Conservation (phyloP, 2,797 vertebrate species). For the Peromyscus melanophrys region DNA sequence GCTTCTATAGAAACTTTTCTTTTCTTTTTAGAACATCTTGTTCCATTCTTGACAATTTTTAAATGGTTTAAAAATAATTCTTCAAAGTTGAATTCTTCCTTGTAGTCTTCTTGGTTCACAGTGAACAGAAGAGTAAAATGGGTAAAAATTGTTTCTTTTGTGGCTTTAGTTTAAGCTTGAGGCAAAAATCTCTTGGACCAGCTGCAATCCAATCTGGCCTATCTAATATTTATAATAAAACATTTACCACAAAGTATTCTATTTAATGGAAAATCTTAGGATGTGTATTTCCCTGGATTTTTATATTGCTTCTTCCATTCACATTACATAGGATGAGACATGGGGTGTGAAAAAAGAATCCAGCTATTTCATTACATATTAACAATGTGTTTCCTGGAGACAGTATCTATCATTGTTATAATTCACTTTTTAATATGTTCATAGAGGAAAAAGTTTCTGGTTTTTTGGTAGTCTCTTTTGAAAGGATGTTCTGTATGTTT, state of each 20-base stretch:
- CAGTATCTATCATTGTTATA: not conserved
- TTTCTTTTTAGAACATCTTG: not conserved
- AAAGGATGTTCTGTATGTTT: not conserved
- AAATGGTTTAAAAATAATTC: not conserved
- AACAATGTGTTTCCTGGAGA: not conserved
- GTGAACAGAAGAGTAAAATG: not conserved
- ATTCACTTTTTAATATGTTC: not conserved
- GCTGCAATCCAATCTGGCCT: slow-evolving; percentile 41
- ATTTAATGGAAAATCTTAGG: slow-evolving; percentile 19
- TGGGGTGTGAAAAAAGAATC: not conserved
- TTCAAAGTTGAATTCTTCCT: slow-evolving; percentile 25
- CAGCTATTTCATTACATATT: not conserved
- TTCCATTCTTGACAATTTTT: not conserved
- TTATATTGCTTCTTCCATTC: not conserved
- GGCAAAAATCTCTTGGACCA: not conserved
- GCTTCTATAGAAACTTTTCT: not conserved
- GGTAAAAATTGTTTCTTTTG: not conserved
- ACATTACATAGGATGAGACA: not conserved
- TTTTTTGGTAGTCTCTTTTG: not conserved
- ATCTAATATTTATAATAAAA: slow-evolving; percentile 59
- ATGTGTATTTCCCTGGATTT: not conserved
- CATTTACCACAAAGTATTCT: not conserved
- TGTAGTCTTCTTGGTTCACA: not conserved
- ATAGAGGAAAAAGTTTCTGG: not conserved
- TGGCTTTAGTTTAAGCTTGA: slow-evolving; percentile 35